Evolutionary conservation across 2,888 invertebrate genomes (phyloP), one percentile per base, ranked within the genome.

Genomic region (Vanessa cardui): DNA sequence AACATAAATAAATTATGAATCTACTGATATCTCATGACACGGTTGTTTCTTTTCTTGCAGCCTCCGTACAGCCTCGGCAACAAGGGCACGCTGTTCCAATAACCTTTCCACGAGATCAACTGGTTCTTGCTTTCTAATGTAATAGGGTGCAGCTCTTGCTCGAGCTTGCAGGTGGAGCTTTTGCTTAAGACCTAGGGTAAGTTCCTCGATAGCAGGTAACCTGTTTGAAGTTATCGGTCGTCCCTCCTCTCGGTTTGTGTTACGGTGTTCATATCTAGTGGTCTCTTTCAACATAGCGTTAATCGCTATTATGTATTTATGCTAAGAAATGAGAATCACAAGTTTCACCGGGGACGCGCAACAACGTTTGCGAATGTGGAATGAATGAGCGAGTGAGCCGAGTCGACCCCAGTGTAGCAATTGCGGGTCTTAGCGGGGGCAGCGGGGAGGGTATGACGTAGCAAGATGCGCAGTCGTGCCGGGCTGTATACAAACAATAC

Each of bases 401-500:
- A 81, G 81, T 80, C 88, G 87, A 88, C 86, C 87, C 86, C 84
- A 84, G 83, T 84, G 86, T 86, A 86, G 84, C 83, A 86, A 86
- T 86, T 82, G 86, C 85, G 80, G 89, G 87, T 81, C 83, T 84
- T 80, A 73, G 85, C 85, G 89, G 88, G 87, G 86, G 80, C 66
- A 21, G 60, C 65, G 75, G 79, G 78, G 83, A 82, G 86, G 85
- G 86, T 77, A 81, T 90, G 92, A 90, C 92, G 91, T 89, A 84
- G 83, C 80, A 85, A 81, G 89, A 89, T 92, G 92, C 92, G 92
- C 92, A 92, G 90, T 86, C 90, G 90, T 87, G 89, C 90, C 91
- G 90, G 90, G 86, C 88, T 92, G 92, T 92, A 90, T 92, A 92
- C 92, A 92, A 92, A 92, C 92, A 92, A 92, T 91, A 90, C 91